Conservation (phyloP, 2,797 vertebrate species). For the Myioborus miniatus region DNA sequence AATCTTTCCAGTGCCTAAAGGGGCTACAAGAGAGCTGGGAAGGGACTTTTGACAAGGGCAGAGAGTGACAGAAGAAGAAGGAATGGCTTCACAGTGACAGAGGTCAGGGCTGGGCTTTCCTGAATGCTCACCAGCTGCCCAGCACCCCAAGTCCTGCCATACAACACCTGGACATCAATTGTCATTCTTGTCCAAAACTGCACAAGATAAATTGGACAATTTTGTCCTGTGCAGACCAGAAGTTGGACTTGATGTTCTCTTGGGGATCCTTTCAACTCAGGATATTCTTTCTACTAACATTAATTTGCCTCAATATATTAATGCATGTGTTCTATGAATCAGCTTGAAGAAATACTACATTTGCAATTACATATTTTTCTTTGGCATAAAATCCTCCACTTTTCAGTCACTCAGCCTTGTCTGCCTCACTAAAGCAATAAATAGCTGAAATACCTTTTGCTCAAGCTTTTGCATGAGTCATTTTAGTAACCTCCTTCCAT, state of each 20-base stretch:
- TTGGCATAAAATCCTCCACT: background rate
- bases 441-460: background rate
- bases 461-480: background rate
- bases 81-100: background rate
- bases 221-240: background rate
- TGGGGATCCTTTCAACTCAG: background rate
- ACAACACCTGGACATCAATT: background rate
- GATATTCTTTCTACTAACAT: background rate
- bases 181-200: fast-evolving
- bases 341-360: background rate
- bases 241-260: background rate
- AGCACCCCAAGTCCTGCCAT: background rate
- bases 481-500: background rate
- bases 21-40: no score
- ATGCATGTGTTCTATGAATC: fast-evolving
- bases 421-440: background rate
- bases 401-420: background rate
- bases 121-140: background rate
- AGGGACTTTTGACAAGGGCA: background rate
- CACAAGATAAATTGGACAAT: background rate
- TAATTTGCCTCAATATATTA: background rate
- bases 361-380: background rate
- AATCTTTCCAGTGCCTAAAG: background rate
- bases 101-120: background rate
- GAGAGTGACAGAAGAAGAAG: background rate